Evolutionary conservation across 2,113 vertebrate genomes (phyloP), one percentile per base, ranked within the genome.

Genomic region (Chroicocephalus ridibundus): DNA sequence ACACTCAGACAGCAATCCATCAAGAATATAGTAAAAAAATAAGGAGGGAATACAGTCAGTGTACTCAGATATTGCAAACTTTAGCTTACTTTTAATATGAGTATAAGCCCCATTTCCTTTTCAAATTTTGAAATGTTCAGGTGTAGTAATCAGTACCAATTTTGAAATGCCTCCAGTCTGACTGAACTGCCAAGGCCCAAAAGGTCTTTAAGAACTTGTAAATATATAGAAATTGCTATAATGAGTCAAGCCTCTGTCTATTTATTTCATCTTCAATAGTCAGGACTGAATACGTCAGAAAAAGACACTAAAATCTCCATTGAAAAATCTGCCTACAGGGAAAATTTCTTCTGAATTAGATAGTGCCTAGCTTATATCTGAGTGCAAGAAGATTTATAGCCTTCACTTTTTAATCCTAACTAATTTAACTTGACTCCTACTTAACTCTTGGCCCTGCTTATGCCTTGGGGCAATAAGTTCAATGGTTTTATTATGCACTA

Each of bases 291-390:
- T 70, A 54, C 0, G 1, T 74, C 74, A 85, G 75, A 74, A 91
- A 75, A 76, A 89, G 36, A 65, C 34, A 55, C 49, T 68, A 86
- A 85, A 96, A 89, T 74, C 42, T 69, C 54, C 40, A 76, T 15
- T 0, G 4, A 95, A 93, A 91, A 89, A 60, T 79, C 77, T 94
- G 61, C 88, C 95, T 87, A 76, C 57, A 82, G 77, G 58, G 18
- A 82, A 95, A 72, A 69, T 72, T 83, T 91, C n/a, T 82, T 91
- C 49, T 92, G 86, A 92, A 92, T 86, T 84, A 93, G 64, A 46
- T 75, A 40, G 44, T 62, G 69, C 31, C 52, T 68, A 52, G 13
- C 18, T 91, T 84, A 76, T 92, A 76, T 57, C 4, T 72, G 66
- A 92, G 54, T 79, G 26, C 10, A 61, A 36, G 65, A 93, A 95